phyloP scores from a whole-genome alignment of 92 coral and sea anemone species.

The Paramuricea clavata region DNA sequence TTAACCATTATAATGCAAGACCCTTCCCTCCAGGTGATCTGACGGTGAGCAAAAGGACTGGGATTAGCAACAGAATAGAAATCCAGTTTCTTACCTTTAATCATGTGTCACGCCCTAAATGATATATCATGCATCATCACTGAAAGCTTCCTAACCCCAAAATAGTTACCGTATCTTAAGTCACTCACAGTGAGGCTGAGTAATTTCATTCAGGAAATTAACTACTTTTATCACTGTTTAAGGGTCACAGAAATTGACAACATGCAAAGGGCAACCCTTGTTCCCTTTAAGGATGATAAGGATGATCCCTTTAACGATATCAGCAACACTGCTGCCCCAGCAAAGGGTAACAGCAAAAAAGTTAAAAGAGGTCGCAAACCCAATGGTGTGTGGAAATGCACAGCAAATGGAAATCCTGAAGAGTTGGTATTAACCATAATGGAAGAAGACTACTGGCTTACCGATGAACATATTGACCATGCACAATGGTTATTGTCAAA shows the following conservation, averaged over 20 bases:
- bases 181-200: background rate
- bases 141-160: background rate
- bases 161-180: background rate
- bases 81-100: too few relatives aligned
- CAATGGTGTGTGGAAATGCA: too few relatives aligned
- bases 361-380: too few relatives aligned
- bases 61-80: too few relatives aligned
- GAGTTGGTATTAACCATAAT: background rate
- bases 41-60: too few relatives aligned
- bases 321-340: too few relatives aligned
- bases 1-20: background rate
- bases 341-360: too few relatives aligned
- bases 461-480: conserved; percentile 13
- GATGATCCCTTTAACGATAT: background rate
- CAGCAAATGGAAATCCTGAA: background rate
- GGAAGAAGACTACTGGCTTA: conserved; percentile 10
- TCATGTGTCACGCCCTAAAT: too few relatives aligned
- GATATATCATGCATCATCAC: conserved; percentile 4
- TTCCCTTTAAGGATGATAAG: conserved; percentile 26
- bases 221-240: background rate
- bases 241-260: conserved; percentile 17
- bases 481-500: conserved; percentile 13
- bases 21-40: too few relatives aligned
- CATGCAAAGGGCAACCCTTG: conserved; percentile 35
- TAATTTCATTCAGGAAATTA: conserved; percentile 4